Evolutionary conservation across 2,113 vertebrate genomes (phyloP), one percentile per base, ranked within the genome.

Genomic region (Glaucomys volans): DNA sequence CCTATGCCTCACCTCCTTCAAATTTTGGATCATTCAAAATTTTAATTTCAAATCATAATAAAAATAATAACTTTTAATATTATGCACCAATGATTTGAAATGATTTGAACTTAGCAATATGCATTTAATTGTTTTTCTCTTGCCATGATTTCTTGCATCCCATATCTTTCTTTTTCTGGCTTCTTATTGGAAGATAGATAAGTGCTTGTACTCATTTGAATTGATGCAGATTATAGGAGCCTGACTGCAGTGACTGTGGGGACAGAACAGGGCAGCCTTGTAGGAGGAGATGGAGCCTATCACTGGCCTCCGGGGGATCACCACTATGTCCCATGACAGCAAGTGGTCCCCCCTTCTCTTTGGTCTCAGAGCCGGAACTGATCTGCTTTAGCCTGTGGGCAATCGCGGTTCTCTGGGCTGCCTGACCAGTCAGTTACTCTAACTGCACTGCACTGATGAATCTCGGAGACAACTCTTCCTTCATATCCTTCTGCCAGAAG

Each of bases 51-150:
- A 71, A 88, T 84, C 47, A 50, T n/a, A 87, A 40, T 80, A 54
- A 64, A 84, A 62, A 59, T 59, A 86, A 82, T 88, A 42, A 72
- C 59, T 40, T 95, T 96, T 79, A 37, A 26, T 76, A 14, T 69
- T 64, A 54, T n/a, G 26, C 47, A 76, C 69, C 64, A 67, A 40
- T n/a, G 42, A 40, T 66, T 92, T 76, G 42, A 69, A 95, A 44
- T 87, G 37, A 92, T 28, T 94, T 80, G 87, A 66, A 66, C 5
- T 16, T 72, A 83, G 35, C 13, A 52, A 59, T 40, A n/a, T 8
- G 18, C 11, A 59, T 82, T 91, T 50, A 62, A 50, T 57, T 5
- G 67, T 74, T 54, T 37, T 42, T 76, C 52, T 57, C 47, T 32
- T 40, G 44, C 17, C 22, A 44, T 24, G 16, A 6, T 85, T 85